These are phyloP conservation scores for Temnothorax nylanderi DNA, from an alignment of 1,140 invertebrate genomes.

Conservation along the genomic window DNA sequence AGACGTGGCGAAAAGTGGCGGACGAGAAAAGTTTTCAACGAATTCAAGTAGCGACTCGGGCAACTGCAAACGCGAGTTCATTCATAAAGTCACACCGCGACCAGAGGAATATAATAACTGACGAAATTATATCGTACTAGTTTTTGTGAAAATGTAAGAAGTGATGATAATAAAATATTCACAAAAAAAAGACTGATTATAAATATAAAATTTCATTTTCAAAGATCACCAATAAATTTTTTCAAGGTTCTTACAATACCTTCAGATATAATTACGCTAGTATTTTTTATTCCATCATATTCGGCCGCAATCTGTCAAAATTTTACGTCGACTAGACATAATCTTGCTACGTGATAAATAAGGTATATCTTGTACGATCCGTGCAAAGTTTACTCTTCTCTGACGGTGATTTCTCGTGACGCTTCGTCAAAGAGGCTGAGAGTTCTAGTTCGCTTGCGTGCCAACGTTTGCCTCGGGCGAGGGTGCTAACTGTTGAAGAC, in stretches of 20 bases:
- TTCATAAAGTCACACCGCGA: constrained; percentile 33
- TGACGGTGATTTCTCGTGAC: constrained; percentile 6
- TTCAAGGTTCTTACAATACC: background rate
- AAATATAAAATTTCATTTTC: background rate
- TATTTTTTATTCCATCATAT: background rate
- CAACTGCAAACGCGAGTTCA: constrained; percentile 58
- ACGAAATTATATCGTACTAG: background rate
- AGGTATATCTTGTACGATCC: background rate
- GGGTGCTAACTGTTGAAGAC: constrained; percentile 69
- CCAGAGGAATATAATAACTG: background rate
- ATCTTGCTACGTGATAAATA: constrained; percentile 7
- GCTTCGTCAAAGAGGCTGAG: constrained; percentile 36
- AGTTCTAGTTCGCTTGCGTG: constrained; percentile 16
- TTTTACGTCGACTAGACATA: background rate
- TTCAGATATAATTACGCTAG: background rate
- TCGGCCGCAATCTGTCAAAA: background rate
- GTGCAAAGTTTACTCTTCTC: background rate
- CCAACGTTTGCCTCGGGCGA: constrained; percentile 41
- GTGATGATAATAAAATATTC: background rate
- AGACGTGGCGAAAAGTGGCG: background rate
- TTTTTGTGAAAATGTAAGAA: background rate
- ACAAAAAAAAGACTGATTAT: background rate
- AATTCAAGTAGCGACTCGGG: constrained; percentile 65
- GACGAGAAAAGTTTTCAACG: constrained; percentile 52
- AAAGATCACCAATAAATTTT: background rate